Base-by-base conservation (phyloP, 2,888 invertebrate genomes). In the Mylabris sibirica region DNA sequence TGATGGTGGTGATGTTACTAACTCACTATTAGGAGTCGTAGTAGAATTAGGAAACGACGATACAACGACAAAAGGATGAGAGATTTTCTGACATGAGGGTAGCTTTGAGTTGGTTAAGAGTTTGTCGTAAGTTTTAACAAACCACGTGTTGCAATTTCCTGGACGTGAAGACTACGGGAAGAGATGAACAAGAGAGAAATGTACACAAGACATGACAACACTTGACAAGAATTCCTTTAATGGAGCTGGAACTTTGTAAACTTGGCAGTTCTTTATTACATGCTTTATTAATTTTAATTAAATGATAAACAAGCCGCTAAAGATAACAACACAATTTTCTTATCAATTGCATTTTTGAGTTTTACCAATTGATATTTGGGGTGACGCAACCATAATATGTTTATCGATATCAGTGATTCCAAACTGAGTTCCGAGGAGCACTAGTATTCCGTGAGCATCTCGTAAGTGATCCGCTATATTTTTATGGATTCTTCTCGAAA, bases 61-160 rank as follows among this genome's bases (percentile, higher is more conserved):
- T n/a, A 17, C 44, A 44, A 44, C 24, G 24, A 53, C 24, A 24
- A 53, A 22, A 12, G 24, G 24, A 53, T 22, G 53, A 14, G 22
- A 22, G 53, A 24, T 12, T 6, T 20, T 22, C 22, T 3, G 53
- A 24, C 53, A 53, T 11, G 53, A 22, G 53, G 22, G 53, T 53
- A 53, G 24, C 53, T 53, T 53, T 53, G 22, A 53, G 53, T 53
- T 53, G 53, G 11, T 22, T 53, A 22, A 24, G 22, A 53, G 53
- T 53, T 74, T 77, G 75, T 76, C 75, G 76, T 74, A 80, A 80
- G 79, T 80, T 80, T 80, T 79, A 79, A 78, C 79, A 80, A 80
- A 80, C 80, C 80, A 80, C 80, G 78, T 80, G 80, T 80, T 80
- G 80, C 79, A 77, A 77, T 80, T 79, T 78, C 78, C 78, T 76